Base-by-base conservation (phyloP, 2,113 vertebrate species). In the Gila orcuttii region DNA sequence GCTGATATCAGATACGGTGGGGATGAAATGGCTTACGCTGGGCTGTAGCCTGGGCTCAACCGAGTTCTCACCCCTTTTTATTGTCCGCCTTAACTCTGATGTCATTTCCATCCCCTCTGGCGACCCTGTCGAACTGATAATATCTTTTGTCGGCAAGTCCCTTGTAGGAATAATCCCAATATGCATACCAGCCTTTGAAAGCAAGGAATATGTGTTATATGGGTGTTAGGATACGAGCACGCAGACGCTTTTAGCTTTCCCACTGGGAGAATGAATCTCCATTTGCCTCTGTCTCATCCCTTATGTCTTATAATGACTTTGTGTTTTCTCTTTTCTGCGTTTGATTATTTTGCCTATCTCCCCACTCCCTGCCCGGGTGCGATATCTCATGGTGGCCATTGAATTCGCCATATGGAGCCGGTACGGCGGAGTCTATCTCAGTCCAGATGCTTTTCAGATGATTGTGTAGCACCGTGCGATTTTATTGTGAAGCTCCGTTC, bases 401-500 rank as follows among this genome's bases (percentile, higher is more conserved):
- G 77, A 68, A 59, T 80, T 62, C 68, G 28, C 78, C 85, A 52
- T 86, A 83, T 82, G 62, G 73, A 59, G 59, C 45, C 42, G 9
- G 81, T 64, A 25, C 57, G 17, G 86, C 17, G 0, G 6, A 45
- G 75, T 11, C 85, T 31, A 73, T 86, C 28, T 57, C 69, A 52
- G 47, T 87, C 88, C 86, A 89, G 81, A 90, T 89, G 90, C 93
- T 83, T 81, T 77, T 85, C 82, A 86, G 82, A 89, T 86, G 86
- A 90, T 89, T 88, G 80, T 57, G 62, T 71, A 19, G 66, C 79
- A 52, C 42, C 15, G 79, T 82, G 47, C 75, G 89, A 89, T 90
- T 93, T 92, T 90, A 89, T 92, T 91, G 89, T 89, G 87, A 80
- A 52, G 31, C 80, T 82, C 75, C 83, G 86, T 73, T 71, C 85